Evolutionary conservation across 2,113 vertebrate species (phyloP), one percentile per base, ranked within the genome.

Genomic region (Actenoides hombroni): DNA sequence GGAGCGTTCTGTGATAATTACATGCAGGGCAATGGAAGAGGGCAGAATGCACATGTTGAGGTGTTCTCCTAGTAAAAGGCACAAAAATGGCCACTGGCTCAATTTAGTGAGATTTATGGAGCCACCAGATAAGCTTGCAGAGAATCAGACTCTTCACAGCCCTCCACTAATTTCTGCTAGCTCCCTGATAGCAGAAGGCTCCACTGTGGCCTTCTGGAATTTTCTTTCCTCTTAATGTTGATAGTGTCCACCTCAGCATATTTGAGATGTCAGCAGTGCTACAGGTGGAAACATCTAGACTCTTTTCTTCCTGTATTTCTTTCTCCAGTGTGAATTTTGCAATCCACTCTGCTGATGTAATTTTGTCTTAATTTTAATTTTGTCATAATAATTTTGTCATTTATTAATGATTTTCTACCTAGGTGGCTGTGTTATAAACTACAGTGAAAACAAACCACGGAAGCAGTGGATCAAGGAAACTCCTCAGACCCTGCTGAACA

Each of bases 401-500:
- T 65, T 56, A 39, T 67, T 56, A 11, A 60, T 86, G 9, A 33
- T 76, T 81, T 71, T 83, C 24, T 59, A 69, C 91, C 56, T 82
- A 98, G 98, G 98, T 94, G 97, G 97, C 48, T 69, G 86, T 80
- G 95, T 97, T n/a, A 95, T 84, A 90, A 95, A 97, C 78, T 97
- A 97, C 39, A 95, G 93, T 88, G 96, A 96, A 83, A 91, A 90
- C 53, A 77, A 91, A 63, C 88, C 89, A 84, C 98, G 98, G 65
- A 99, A 97, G 93, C 98, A 90, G 68, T 99, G 99, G 99, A 98
- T 97, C 49, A 98, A 80, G 63, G 97, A 98, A 84, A 93, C 98
- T 49, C 98, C 99, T 8, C 97, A 98, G 91, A 97, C 97, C 33
- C 94, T 99, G 64, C 91, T 99, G 94, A 97, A 98, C 86, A 93